Base-by-base conservation (phyloP, 2,797 vertebrate genomes). In the Phylloscopus collybita region DNA sequence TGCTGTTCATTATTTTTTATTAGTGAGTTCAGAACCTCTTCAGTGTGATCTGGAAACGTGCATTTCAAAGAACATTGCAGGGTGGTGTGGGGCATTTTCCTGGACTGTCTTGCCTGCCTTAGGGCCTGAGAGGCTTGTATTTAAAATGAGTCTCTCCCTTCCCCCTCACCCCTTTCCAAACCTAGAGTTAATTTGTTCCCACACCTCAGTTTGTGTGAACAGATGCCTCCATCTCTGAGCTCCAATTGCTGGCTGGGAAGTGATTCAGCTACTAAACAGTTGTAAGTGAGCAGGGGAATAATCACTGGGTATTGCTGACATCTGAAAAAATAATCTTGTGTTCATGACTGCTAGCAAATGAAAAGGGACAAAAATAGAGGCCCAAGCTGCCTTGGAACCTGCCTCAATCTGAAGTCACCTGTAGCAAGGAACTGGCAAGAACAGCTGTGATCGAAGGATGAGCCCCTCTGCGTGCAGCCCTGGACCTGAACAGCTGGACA, bases 211-310 rank as follows among this genome's bases (percentile, higher is more conserved):
- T 93, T 80, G 47, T 88, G 70, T 78, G 92, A 97, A 93, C 88
- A 92, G 88, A 96, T 96, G 80, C 67, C 49, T 89, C n/a, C 54
- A 71, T 60, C 54, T 79, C 56, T 42, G 73, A 95, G 66, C 86
- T 93, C 65, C 86, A 91, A 82, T 94, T 86, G 60, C 86, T 92
- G 67, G 23, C 91, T 92, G 91, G 44, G 42, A 93, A 91, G 50
- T 84, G 92, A 96, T 94, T 95, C 94, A 82, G 87, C 92, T 82
- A 80, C 89, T 78, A 81, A 93, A 90, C 70, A 88, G 40, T 96
- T 94, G 47, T 85, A 93, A 86, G 74, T 72, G 50, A 93, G 57
- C 75, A 94, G 67, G 87, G 88, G 36, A 96, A 95, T 92, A 93
- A 95, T 45, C 88, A 53, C 26, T 86, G 88, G 75, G 62, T 94